phyloP scores from a whole-genome alignment of 2,797 vertebrate species.

The Enteromius paludinosus region DNA sequence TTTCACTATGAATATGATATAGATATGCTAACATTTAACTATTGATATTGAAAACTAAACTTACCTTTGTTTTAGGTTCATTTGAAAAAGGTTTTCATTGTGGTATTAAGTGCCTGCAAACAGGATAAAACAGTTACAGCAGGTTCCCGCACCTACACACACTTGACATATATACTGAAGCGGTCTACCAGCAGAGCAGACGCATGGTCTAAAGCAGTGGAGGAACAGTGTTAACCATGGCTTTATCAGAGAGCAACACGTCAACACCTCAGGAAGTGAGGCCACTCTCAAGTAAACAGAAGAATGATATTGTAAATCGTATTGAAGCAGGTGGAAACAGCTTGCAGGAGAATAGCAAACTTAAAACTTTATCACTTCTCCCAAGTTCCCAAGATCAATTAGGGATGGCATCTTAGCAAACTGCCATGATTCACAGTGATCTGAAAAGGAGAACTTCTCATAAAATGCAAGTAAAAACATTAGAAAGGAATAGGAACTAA shows the following conservation, averaged over 20 bases:
- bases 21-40: not conserved
- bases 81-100: constrained; percentile 9
- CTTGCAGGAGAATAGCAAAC: not conserved
- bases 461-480: constrained; percentile 4
- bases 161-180: not conserved
- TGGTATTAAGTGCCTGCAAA: constrained; percentile 6
- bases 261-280: constrained; percentile 50
- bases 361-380: not conserved
- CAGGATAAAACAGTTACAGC: constrained; percentile 26
- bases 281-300: constrained; percentile 23
- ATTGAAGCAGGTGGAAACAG: not conserved
- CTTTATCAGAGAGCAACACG: constrained; percentile 9
- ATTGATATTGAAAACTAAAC: not conserved
- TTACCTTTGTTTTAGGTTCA: not conserved
- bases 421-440: not conserved
- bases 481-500: constrained; percentile 1
- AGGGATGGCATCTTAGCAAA: not conserved
- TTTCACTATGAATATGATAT: not conserved
- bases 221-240: constrained; percentile 7
- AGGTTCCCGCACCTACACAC: not conserved
- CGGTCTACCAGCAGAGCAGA: constrained; percentile 32
- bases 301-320: constrained; percentile 30
- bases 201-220: not conserved
- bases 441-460: not conserved
- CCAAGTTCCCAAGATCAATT: not conserved